Percentiles rank a stretch among this genome's conserved stretches.
These are phyloP conservation scores for Tetragonula carbonaria DNA, from an alignment of 2,888 invertebrate species.

Conservation along the genomic window DNA sequence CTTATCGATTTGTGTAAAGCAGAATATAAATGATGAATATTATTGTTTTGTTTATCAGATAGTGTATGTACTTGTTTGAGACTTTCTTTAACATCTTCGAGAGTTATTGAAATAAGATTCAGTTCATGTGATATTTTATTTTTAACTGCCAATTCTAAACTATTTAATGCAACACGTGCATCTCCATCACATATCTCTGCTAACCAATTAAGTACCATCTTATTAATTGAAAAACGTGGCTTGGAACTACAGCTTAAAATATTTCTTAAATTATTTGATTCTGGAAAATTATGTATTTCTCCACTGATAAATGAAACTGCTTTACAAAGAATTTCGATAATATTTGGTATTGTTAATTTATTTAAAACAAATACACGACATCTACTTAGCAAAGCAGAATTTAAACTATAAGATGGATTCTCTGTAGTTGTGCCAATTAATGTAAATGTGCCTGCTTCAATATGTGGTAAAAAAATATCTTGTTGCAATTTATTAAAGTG, in stretches of 20 bases:
- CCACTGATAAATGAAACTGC: slow-evolving; percentile 84
- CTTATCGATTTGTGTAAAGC: slow-evolving; percentile 73
- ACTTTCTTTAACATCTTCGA: slow-evolving; percentile 66
- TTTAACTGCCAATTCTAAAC: slow-evolving; percentile 68
- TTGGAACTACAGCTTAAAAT: slow-evolving; percentile 4
- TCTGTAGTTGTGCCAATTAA: slow-evolving; percentile 93
- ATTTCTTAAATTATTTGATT: slow-evolving; percentile 5
- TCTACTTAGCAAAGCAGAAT: slow-evolving; percentile 91
- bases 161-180: slow-evolving; percentile 69
- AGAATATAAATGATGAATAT: slow-evolving; percentile 69
- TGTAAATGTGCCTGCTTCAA: slow-evolving; percentile 91
- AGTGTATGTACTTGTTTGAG: slow-evolving; percentile 58
- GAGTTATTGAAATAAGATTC: slow-evolving; percentile 38
- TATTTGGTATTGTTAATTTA: slow-evolving; percentile 87
- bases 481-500: slow-evolving; percentile 93
- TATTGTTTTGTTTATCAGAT: slow-evolving; percentile 56
- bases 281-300: slow-evolving; percentile 19
- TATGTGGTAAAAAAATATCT: slow-evolving; percentile 91
- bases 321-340: slow-evolving; percentile 86
- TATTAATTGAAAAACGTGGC: slow-evolving; percentile 60
- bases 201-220: slow-evolving; percentile 66
- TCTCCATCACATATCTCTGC: slow-evolving; percentile 71
- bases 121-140: slow-evolving; percentile 29
- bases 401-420: slow-evolving; percentile 92
- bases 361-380: slow-evolving; percentile 90